Conservation (phyloP, 2,797 vertebrate species). For the Psittacula echo region DNA sequence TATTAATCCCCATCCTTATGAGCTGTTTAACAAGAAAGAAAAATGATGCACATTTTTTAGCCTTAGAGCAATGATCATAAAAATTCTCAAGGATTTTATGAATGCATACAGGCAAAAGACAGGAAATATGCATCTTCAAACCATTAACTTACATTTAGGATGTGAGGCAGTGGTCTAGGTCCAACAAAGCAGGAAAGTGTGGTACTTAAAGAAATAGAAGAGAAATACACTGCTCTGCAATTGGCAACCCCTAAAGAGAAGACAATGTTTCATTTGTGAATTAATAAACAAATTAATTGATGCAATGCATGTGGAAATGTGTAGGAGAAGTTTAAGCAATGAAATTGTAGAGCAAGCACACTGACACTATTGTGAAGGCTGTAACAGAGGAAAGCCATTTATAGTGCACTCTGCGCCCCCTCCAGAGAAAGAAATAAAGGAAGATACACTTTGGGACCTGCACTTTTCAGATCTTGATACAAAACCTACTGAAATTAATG, state of each 20-base stretch:
- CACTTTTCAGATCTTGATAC: neutral
- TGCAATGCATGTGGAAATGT: neutral
- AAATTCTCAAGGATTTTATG: neutral
- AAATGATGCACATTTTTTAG: accelerated
- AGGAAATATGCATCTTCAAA: neutral
- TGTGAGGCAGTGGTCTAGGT: neutral
- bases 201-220: neutral
- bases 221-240: neutral
- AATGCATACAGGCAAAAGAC: neutral
- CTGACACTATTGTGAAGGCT: neutral
- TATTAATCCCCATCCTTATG: neutral
- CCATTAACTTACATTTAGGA: neutral
- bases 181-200: neutral
- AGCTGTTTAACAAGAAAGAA: neutral
- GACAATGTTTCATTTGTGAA: neutral
- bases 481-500: neutral
- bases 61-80: neutral
- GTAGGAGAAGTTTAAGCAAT: neutral
- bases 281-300: neutral
- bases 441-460: neutral
- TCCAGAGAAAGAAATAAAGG: neutral
- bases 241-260: neutral
- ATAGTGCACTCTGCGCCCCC: neutral
- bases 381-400: neutral
- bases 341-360: neutral